Evolutionary conservation across 2,888 invertebrate genomes (phyloP).

Genomic region (Pandemis corylana): DNA sequence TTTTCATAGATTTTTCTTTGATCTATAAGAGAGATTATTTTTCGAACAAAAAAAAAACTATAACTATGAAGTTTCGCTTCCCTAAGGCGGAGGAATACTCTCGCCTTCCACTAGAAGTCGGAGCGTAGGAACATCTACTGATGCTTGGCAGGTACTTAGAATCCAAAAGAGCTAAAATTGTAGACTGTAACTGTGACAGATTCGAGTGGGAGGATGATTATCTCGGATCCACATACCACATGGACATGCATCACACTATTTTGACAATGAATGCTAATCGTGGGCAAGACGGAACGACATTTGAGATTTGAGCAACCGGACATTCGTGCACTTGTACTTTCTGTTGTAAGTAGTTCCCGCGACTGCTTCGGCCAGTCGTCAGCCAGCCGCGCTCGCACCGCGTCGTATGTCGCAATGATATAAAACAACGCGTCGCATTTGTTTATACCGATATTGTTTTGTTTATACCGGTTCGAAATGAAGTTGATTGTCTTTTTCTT

Average conservation of each 20-base stretch:
- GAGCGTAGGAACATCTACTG: no score
- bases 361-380: constrained; percentile 22
- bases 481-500: constrained; percentile 69
- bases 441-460: constrained; percentile 24
- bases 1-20: no score
- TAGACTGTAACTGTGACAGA: no score
- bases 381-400: constrained; percentile 14
- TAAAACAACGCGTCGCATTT: constrained; percentile 13
- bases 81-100: no score
- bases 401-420: constrained; percentile 27
- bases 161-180: no score
- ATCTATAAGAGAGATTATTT: no score
- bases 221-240: no score
- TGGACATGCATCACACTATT: background rate
- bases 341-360: background rate
- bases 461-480: constrained; percentile 56
- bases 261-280: constrained; percentile 11
- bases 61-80: no score
- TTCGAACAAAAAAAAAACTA: no score
- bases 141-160: no score
- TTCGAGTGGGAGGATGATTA: no score
- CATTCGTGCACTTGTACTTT: constrained; percentile 15
- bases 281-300: constrained; percentile 23
- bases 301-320: constrained; percentile 21
- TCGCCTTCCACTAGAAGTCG: no score